phyloP scores from a whole-genome alignment of 2,113 vertebrate genomes.

The Dromaius novaehollandiae region DNA sequence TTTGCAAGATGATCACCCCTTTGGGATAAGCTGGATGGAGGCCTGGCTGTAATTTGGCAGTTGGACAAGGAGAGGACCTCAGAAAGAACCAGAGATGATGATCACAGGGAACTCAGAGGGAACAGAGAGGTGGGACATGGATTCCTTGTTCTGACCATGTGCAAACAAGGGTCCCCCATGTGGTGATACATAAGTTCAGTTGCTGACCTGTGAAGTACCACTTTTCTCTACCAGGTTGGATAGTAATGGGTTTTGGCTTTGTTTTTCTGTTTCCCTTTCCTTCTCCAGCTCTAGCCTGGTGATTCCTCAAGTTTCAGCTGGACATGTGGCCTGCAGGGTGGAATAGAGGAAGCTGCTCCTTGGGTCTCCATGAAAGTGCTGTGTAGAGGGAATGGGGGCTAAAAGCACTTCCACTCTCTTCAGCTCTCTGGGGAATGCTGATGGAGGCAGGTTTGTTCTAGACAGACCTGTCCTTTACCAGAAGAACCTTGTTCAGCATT shows the following conservation, averaged over 20 bases:
- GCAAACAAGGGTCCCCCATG: not conserved
- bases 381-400: not conserved
- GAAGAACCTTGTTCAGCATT: not conserved
- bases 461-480: not conserved
- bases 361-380: conserved; percentile 6
- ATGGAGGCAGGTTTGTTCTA: not conserved
- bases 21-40: not conserved
- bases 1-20: not conserved
- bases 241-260: not conserved
- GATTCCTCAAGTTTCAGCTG: not conserved
- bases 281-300: conserved; percentile 65
- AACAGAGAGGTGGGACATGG: not conserved
- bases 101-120: not conserved
- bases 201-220: not conserved
- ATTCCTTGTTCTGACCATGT: not conserved
- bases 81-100: not conserved
- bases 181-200: not conserved
- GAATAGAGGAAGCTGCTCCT: not conserved
- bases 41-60: not conserved
- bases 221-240: not conserved
- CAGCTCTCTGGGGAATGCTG: not conserved
- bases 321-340: not conserved
- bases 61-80: not conserved
- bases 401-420: not conserved
- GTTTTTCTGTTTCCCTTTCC: not conserved